These are phyloP conservation scores for Poeciliopsis infans DNA, from an alignment of 2,797 vertebrate genomes.

Conservation along the genomic window DNA sequence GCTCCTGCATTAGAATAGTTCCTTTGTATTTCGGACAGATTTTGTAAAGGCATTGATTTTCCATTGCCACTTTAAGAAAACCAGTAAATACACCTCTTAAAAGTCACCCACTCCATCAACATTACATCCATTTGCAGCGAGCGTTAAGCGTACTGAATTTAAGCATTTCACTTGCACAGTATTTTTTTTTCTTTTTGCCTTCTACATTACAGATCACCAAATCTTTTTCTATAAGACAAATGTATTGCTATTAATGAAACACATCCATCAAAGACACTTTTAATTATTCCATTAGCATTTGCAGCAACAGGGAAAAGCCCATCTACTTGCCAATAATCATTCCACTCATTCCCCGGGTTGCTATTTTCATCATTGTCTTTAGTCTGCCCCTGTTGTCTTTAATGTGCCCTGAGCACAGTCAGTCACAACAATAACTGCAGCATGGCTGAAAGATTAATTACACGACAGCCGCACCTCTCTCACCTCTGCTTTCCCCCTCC, in stretches of 20 bases:
- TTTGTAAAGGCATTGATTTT: background rate
- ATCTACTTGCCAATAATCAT: conserved; percentile 28
- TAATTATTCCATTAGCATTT: conserved; percentile 11
- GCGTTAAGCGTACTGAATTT: background rate
- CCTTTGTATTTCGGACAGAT: background rate
- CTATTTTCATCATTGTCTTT: conserved; percentile 30
- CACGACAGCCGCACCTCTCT: conserved; percentile 24
- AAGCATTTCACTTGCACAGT: background rate
- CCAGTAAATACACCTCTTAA: background rate
- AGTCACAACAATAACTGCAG: conserved; percentile 16
- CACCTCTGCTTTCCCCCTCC: conserved; percentile 8
- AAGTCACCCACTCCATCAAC: background rate
- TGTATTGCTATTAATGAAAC: conserved; percentile 31
- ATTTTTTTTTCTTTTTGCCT: background rate
- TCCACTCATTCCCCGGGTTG: conserved; percentile 16
- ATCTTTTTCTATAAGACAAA: conserved; percentile 7
- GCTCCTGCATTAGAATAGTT: background rate
- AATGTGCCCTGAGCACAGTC: conserved; percentile 17
- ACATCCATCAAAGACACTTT: conserved; percentile 12
- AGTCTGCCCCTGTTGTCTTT: conserved; percentile 23
- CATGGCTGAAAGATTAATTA: conserved; percentile 49
- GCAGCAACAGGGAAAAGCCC: conserved; percentile 15
- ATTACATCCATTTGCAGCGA: background rate
- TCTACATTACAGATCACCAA: background rate
- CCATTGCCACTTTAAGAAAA: background rate